Evolutionary conservation across 2,888 invertebrate species (phyloP).

Genomic region (Drosophila antonietae): DNA sequence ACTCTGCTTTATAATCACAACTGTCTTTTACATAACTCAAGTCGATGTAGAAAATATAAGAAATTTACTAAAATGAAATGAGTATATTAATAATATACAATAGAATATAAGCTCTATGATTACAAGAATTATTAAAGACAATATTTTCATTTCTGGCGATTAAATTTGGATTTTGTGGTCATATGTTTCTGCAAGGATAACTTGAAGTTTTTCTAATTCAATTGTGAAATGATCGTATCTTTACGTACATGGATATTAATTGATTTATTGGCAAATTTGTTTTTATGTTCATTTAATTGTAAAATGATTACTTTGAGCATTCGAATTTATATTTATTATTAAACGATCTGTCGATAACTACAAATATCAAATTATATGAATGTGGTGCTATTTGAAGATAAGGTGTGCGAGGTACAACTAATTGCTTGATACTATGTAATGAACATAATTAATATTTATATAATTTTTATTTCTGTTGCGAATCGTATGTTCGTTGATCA

Average conservation of each 20-base stretch:
- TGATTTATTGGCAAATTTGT: not conserved
- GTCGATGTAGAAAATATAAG: not conserved
- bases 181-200: not conserved
- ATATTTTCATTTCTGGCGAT: not conserved
- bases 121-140: not conserved
- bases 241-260: not conserved
- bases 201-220: not conserved
- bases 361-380: not conserved
- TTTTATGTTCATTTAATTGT: not conserved
- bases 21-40: not conserved
- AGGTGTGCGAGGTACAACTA: not conserved
- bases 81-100: too few species aligned
- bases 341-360: not conserved
- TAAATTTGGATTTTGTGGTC: not conserved
- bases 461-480: not conserved
- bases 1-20: not conserved
- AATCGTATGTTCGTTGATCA: not conserved
- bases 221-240: not conserved
- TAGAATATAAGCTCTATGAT: not conserved
- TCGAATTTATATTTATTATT: slow-evolving; percentile 2
- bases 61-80: too few species aligned
- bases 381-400: not conserved
- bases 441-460: not conserved
- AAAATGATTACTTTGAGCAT: not conserved
- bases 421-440: not conserved